Evolutionary conservation across 2,888 invertebrate species (phyloP).

Genomic region (Operophtera brumata): DNA sequence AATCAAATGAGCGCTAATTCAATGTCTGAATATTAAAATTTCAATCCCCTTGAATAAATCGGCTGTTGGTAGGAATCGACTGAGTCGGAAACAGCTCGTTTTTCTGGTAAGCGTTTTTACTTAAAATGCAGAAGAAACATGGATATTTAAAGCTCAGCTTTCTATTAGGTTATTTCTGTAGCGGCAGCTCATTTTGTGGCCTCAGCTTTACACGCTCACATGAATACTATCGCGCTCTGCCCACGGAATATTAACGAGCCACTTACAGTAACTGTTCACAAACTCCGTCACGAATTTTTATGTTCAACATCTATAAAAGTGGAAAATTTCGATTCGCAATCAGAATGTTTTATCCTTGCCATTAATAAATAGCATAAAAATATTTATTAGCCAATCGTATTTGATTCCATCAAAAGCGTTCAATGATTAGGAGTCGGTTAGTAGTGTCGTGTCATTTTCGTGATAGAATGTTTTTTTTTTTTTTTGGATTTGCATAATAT

Average conservation of each 20-base stretch:
- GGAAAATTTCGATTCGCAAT: constrained; percentile 41
- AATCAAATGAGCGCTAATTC: no score
- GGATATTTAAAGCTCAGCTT: constrained; percentile 6
- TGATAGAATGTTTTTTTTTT: constrained; percentile 10
- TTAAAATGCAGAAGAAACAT: constrained; percentile 1
- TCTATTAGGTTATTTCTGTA: constrained; percentile 21
- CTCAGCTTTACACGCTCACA: constrained; percentile 45
- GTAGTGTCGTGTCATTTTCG: constrained; percentile 16
- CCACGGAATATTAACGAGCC: constrained; percentile 58
- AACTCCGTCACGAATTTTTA: constrained; percentile 49
- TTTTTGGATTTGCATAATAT: constrained; percentile 1
- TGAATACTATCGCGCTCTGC: constrained; percentile 56
- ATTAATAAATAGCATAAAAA: constrained; percentile 31
- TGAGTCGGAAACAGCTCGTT: not conserved
- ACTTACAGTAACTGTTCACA: constrained; percentile 55
- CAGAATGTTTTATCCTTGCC: constrained; percentile 38
- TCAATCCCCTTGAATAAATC: no score
- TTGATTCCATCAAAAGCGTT: constrained; percentile 29
- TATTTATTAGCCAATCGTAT: constrained; percentile 30
- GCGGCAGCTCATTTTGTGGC: constrained; percentile 38
- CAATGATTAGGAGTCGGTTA: constrained; percentile 24
- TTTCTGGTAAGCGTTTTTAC: not conserved
- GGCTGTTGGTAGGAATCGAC: not conserved
- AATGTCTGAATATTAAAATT: no score
- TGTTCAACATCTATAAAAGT: constrained; percentile 42